Conservation (phyloP, 2,888 invertebrate species). For the Trissolcus brochymenae region DNA sequence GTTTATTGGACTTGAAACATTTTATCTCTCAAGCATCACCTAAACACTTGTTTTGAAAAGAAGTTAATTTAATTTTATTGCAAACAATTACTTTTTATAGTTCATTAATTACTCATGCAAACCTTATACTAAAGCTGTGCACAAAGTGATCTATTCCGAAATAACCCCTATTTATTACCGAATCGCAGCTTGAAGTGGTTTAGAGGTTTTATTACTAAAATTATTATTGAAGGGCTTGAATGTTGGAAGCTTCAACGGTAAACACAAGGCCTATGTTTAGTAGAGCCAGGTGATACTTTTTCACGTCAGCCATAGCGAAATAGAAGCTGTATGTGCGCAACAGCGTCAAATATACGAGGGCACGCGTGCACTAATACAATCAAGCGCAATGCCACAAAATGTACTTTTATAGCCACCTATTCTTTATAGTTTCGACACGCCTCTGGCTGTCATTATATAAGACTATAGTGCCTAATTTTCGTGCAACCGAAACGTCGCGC, state of each 20-base stretch:
- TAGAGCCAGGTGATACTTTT: slow-evolving; percentile 42
- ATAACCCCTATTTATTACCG: slow-evolving; percentile 28
- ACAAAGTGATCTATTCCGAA: slow-evolving; percentile 30
- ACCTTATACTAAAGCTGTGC: not conserved
- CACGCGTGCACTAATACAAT: slow-evolving; percentile 58
- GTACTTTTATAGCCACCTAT: slow-evolving; percentile 64
- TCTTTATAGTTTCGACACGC: slow-evolving; percentile 64
- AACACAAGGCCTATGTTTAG: slow-evolving; percentile 35
- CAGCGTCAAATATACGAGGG: slow-evolving; percentile 36
- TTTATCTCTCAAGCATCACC: too few species aligned
- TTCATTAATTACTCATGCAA: slow-evolving; percentile 24
- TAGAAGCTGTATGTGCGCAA: slow-evolving; percentile 23
- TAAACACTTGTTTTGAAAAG: slow-evolving; percentile 1
- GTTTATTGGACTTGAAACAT: too few species aligned
- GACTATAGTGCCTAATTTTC: slow-evolving; percentile 58
- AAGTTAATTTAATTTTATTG: slow-evolving; percentile 19
- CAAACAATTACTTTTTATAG: slow-evolving; percentile 20
- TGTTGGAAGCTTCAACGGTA: slow-evolving; percentile 26
- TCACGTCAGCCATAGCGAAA: slow-evolving; percentile 38
- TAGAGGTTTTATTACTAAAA: slow-evolving; percentile 22
- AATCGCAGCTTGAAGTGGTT: slow-evolving; percentile 31
- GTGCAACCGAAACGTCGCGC: slow-evolving; percentile 53
- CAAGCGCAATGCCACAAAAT: slow-evolving; percentile 57
- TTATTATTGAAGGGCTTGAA: slow-evolving; percentile 24
- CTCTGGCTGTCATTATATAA: slow-evolving; percentile 61